Conservation (phyloP, 2,888 invertebrate genomes). For the Frankliniella fusca region DNA sequence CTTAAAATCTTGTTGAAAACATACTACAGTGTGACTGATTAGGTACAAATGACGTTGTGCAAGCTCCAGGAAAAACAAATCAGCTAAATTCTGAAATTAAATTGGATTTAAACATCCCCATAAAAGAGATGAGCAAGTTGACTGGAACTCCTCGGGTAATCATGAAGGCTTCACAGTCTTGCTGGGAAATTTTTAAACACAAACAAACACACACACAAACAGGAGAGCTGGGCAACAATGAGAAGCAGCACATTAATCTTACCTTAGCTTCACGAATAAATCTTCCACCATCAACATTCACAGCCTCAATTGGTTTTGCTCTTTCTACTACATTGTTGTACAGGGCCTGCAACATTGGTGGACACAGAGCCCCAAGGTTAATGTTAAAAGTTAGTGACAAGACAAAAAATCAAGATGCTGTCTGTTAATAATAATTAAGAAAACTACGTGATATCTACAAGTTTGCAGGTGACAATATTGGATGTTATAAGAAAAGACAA, state of each 20-base stretch:
- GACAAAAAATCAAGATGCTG: conserved; percentile 33
- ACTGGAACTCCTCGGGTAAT: neutral
- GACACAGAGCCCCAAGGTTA: conserved; percentile 35
- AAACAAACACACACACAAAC: conserved; percentile 39
- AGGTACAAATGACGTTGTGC: neutral
- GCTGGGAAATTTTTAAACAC: conserved; percentile 39
- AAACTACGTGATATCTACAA: too few relatives aligned
- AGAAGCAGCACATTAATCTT: conserved; percentile 46
- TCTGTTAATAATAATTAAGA: neutral
- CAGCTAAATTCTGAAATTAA: conserved; percentile 7
- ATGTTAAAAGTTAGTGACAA: conserved; percentile 44
- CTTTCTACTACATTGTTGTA: conserved; percentile 90
- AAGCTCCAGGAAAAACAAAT: neutral
- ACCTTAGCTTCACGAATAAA: conserved; percentile 98
- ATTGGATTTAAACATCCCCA: neutral
- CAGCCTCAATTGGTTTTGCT: conserved; percentile 89
- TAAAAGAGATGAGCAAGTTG: conserved; percentile 3
- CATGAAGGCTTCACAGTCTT: neutral
- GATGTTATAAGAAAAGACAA: too few relatives aligned
- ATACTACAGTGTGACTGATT: neutral
- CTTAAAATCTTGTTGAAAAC: neutral
- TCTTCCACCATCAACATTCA: conserved; percentile 91
- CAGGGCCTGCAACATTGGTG: conserved; percentile 64
- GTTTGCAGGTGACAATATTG: too few relatives aligned
- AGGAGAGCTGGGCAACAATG: conserved; percentile 37